These are phyloP conservation scores for Poicephalus gulielmi DNA, from an alignment of 2,113 vertebrate genomes.

Conservation along the genomic window DNA sequence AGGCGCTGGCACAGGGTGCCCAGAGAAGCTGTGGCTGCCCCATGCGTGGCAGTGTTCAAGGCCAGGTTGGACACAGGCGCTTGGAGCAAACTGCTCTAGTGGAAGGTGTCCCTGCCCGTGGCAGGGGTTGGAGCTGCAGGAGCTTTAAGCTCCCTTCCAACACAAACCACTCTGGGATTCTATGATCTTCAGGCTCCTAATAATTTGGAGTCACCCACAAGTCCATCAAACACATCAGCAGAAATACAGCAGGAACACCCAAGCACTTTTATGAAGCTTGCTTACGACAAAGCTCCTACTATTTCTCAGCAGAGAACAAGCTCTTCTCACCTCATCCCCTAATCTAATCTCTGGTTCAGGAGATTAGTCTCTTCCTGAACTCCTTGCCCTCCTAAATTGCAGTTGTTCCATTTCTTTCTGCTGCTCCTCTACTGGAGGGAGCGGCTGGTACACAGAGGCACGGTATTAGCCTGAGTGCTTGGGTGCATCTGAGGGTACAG, in stretches of 20 bases:
- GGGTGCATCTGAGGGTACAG: not conserved
- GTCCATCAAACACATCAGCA: not conserved
- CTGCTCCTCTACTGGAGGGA: not conserved
- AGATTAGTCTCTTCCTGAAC: conserved; percentile 18
- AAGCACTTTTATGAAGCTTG: not conserved
- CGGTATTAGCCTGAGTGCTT: not conserved
- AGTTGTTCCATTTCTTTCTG: not conserved
- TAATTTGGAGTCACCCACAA: not conserved
- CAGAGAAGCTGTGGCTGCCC: too few species aligned
- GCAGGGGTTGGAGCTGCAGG: not conserved
- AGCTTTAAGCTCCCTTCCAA: not conserved
- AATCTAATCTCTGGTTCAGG: not conserved
- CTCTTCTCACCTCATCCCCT: not conserved
- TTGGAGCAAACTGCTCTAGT: not conserved
- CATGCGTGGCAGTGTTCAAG: too few species aligned
- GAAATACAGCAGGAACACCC: not conserved
- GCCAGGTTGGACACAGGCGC: too few species aligned
- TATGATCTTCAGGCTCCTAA: not conserved
- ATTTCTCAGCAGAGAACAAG: conserved; percentile 8
- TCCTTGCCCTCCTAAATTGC: not conserved
- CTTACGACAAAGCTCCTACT: not conserved
- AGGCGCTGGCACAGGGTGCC: too few species aligned
- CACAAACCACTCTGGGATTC: not conserved
- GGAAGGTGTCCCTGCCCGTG: rapidly evolving
- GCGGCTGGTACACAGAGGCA: not conserved